Conservation (phyloP, 1,140 invertebrate species). For the Dufourea novaeangliae region DNA sequence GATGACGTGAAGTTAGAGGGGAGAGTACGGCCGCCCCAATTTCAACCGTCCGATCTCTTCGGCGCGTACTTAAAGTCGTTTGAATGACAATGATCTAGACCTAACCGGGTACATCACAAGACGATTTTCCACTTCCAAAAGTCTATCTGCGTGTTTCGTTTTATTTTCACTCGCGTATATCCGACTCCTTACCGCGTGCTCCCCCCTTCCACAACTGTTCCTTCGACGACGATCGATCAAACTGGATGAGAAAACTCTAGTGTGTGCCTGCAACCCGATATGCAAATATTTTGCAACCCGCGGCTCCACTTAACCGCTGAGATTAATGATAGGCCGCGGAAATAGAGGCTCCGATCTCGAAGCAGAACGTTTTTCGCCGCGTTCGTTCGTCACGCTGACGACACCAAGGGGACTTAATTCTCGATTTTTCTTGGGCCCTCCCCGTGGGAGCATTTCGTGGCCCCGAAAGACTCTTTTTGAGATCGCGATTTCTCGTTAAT, state of each 20-base stretch:
- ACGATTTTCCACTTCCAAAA: conserved; percentile 54
- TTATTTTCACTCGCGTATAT: not conserved
- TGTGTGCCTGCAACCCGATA: conserved; percentile 72
- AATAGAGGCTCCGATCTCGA: conserved; percentile 20
- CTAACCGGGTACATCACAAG: conserved; percentile 26
- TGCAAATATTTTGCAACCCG: conserved; percentile 72
- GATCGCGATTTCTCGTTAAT: not conserved
- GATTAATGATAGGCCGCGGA: conserved; percentile 72
- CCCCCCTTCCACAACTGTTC: not conserved
- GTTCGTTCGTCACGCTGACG: conserved; percentile 47
- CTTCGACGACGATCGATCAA: conserved; percentile 61
- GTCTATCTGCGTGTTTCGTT: not conserved
- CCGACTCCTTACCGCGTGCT: not conserved
- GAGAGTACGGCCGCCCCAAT: conserved; percentile 64
- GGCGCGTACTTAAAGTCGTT: conserved; percentile 65
- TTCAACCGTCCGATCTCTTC: conserved; percentile 71
- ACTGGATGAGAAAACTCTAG: conserved; percentile 27
- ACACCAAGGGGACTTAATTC: conserved; percentile 68
- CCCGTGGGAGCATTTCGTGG: conserved; percentile 53
- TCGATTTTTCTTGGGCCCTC: conserved; percentile 68
- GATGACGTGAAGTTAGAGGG: not conserved
- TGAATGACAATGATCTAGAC: conserved; percentile 77
- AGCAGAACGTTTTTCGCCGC: conserved; percentile 28
- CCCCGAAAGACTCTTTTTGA: not conserved
- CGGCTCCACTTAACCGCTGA: conserved; percentile 64